Percentiles rank a stretch among this genome's conserved stretches.
These are phyloP conservation scores for Lutjanus erythropterus DNA, from an alignment of 2,113 vertebrate species.

Conservation along the genomic window DNA sequence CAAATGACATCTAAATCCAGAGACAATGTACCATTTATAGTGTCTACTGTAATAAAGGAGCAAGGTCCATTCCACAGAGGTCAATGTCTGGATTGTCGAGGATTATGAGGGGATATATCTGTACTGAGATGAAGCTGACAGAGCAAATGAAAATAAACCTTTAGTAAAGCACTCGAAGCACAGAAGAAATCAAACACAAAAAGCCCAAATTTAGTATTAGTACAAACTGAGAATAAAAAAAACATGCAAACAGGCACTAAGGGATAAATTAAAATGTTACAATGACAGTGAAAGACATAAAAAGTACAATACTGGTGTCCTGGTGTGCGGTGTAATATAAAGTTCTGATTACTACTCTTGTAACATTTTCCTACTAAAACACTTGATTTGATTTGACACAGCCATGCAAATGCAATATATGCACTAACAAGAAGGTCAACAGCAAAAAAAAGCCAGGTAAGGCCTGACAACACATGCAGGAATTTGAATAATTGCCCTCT, in stretches of 20 bases:
- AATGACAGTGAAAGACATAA: slow-evolving; percentile 45
- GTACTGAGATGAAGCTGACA: slow-evolving; percentile 52
- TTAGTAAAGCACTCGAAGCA: slow-evolving; percentile 35
- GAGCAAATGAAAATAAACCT: slow-evolving; percentile 38
- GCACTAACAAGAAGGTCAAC: slow-evolving; percentile 30
- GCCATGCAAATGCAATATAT: slow-evolving; percentile 70
- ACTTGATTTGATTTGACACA: slow-evolving; percentile 51
- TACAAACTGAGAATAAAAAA: slow-evolving; percentile 49
- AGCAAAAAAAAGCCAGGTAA: slow-evolving; percentile 37
- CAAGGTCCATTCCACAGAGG: slow-evolving; percentile 53
- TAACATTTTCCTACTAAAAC: slow-evolving; percentile 54
- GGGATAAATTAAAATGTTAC: slow-evolving; percentile 65
- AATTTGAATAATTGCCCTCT: slow-evolving; percentile 54
- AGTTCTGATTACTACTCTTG: slow-evolving; percentile 23
- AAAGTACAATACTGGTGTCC: slow-evolving; percentile 59
- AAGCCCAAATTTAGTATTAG: slow-evolving; percentile 24
- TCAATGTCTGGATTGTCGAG: slow-evolving; percentile 68
- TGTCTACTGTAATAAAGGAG: slow-evolving; percentile 34
- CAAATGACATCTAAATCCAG: slow-evolving; percentile 70
- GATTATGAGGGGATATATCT: slow-evolving; percentile 52
- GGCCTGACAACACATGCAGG: slow-evolving; percentile 59
- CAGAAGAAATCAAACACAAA: slow-evolving; percentile 43
- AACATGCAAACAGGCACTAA: slow-evolving; percentile 79
- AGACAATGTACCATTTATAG: slow-evolving; percentile 65
- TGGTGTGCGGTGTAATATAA: slow-evolving; percentile 48